Evolutionary conservation across 2,797 vertebrate genomes (phyloP), one percentile per base, ranked within the genome.

Genomic region (Agapornis canus): DNA sequence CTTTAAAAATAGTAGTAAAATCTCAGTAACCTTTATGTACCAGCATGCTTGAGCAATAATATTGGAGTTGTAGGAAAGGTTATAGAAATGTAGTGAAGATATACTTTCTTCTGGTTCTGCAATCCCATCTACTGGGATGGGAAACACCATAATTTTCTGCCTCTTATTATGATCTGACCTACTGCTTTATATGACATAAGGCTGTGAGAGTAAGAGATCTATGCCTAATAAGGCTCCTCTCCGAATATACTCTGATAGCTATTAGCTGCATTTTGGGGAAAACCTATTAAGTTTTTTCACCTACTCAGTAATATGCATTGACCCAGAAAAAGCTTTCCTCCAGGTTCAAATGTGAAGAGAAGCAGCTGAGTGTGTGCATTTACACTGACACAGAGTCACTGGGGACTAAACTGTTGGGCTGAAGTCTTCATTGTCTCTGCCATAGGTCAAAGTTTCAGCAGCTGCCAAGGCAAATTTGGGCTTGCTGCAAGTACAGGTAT

Each of bases 221-320:
- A 8, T 49, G 17, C 42, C 37, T 80, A 89, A 56, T 65, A 82
- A 69, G 49, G 13, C 40, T 84, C 13, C 32, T 72, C 56, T 91
- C 45, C n/a, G 57, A 57, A 85, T 71, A 59, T 6, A 6, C 20
- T 66, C 12, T 73, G 56, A 25, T 72, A 66, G 43, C 35, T 82
- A 26, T 81, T 88, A 84, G 49, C 63, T 82, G 48, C 23, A 14
- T 81, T 95, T 90, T 88, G 51, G 26, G 63, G 71, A 56, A 91
- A 79, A 84, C 12, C 66, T 82, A 3, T 59, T 76, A 78, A 61
- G 20, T 88, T 81, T 31, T 90, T 91, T 86, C 51, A 71, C 82
- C n/a, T 85, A 7, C 76, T 88, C 40, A n/a, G 35, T 48, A 54
- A 42, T 49, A 31, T 79, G 82, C 86, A 51, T 65, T 84, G 91